Evolutionary conservation across 2,113 vertebrate genomes (phyloP), one percentile per base, ranked within the genome.

Genomic region (Silurus meridionalis): DNA sequence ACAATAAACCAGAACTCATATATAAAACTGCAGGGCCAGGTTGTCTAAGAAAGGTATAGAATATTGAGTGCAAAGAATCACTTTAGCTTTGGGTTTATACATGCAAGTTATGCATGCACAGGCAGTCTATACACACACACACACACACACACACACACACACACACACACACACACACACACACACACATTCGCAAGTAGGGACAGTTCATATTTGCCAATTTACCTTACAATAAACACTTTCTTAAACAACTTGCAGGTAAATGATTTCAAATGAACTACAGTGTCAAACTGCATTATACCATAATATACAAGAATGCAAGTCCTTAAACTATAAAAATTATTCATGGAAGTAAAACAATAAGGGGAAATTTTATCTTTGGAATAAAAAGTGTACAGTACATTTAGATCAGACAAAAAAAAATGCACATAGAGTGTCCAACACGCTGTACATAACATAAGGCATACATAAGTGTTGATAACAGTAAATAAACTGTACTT

Each of bases 1-100:
- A 48, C 5, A 92, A 90, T 90, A 80, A 91, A 88, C 87, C n/a
- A 83, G 90, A 86, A 66, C 80, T 61, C 63, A 57, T 50, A 69
- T 53, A 86, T 86, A 86, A 86, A 86, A 75, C 85, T 66, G 80
- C 64, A 83, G 69, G 85, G 48, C 19, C 78, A 86, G 53, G 77
- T 9, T 80, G 63, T 86, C 23, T 53, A 61, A 57, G 10, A 53
- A 75, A 28, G 55, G 55, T 81, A 71, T 61, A 72, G 28, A 60
- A 61, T 61, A 61, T 46, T 81, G 7, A 67, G 11, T 55, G 78
- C 58, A 69, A 25, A 55, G 17, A 72, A 55, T 48, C 48, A 72
- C 61, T 78, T 55, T 84, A 53, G 50, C 71, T 74, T 64, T 64
- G 21, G n/a, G 5, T 77, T 58, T 85, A 85, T 85, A 78, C 2